Evolutionary conservation across 2,797 vertebrate species (phyloP), one percentile per base, ranked within the genome.

Genomic region (Kryptolebias ocellatus): DNA sequence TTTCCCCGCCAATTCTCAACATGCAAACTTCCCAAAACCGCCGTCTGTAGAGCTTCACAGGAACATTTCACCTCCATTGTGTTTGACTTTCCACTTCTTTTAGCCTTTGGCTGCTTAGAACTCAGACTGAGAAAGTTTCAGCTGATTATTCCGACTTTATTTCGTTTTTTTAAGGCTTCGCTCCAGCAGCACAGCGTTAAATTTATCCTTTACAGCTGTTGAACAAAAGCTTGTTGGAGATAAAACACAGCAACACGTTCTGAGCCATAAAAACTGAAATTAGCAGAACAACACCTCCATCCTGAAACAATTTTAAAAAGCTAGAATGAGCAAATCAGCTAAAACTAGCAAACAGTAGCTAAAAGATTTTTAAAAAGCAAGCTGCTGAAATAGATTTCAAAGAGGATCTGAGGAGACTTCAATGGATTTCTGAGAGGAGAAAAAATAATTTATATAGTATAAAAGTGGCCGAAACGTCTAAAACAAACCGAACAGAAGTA

Each of bases 91-190:
- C 37, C 20, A 50, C 12, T 2, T 42, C 39, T 64, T 50, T 54
- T 61, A 71, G 61, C 37, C 67, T 67, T 55, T 56, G 39, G 70
- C 61, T 39, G 15, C 15, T 51, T 16, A 65, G 65, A 20, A 73
- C 54, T 67, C 50, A 64, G 58, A 67, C 37, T 17, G 0, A 61
- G 45, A 58, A 0, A 16, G 16, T n/a, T 3, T 9, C 8, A 34
- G 62, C 39, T 60, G 55, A 73, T 73, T 27, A 42, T 10, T 18
- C 2, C 20, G 50, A 29, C 20, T 34, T 65, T 55, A 52, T 53
- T 12, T 34, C 53, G 49, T 53, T 12, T 34, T 57, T 27, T 68
- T 45, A 53, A 31, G 18, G 18, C 2, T 39, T 5, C 28, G 4
- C 34, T 49, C 37, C 44, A 15, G 55, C 59, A n/a, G 18, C 18